A percentile compares a stretch with the other conserved stretches of the same genome.
These are phyloP conservation scores for Geophilus truncorum DNA, from an alignment of 2,888 invertebrate species.

Conservation along the genomic window DNA sequence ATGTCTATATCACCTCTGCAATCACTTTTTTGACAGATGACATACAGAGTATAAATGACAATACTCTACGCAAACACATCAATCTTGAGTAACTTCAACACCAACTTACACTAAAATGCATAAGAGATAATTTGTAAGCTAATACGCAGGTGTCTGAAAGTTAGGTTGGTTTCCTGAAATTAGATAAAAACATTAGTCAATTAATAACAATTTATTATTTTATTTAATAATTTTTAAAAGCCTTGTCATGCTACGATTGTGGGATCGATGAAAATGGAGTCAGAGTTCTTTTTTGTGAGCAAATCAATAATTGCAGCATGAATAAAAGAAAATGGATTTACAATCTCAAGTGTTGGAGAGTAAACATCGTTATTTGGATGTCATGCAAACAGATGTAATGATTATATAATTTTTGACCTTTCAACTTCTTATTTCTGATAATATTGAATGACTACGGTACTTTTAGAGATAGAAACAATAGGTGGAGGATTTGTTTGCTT, in stretches of 20 bases:
- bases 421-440: too few species aligned
- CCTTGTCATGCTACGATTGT: too few species aligned
- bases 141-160: constrained; percentile 51
- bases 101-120: constrained; percentile 27
- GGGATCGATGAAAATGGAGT: background rate
- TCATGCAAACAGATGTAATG: too few species aligned
- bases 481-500: too few species aligned
- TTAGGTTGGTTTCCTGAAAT: background rate
- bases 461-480: too few species aligned
- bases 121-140: constrained; percentile 32
- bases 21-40: constrained; percentile 12
- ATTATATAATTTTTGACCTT: too few species aligned
- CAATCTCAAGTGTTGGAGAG: too few species aligned
- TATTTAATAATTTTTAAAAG: too few species aligned
- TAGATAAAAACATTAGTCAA: background rate
- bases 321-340: too few species aligned
- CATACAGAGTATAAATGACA: constrained; percentile 23
- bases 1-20: background rate
- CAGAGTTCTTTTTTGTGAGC: background rate
- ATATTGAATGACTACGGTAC: too few species aligned
- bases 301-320: background rate
- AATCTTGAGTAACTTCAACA: constrained; percentile 27
- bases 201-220: too few species aligned
- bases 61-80: constrained; percentile 27
- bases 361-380: too few species aligned